Conservation (phyloP, 2,888 invertebrate species). For the Morpho deidamia region DNA sequence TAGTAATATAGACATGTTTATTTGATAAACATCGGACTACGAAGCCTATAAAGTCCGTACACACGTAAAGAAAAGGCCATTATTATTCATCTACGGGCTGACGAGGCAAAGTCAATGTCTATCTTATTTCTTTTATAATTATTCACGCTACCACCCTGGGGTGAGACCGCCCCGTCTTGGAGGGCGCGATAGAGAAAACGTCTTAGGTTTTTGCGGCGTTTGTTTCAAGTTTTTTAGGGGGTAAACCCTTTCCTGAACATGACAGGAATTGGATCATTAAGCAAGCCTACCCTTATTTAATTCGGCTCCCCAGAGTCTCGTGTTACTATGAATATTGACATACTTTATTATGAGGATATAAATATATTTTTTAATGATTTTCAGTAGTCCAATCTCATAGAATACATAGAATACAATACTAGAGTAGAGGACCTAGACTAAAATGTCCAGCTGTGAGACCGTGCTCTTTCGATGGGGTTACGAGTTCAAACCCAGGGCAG, state of each 20-base stretch:
- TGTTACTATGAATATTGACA: slow-evolving; percentile 24
- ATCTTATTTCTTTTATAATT: slow-evolving; percentile 79
- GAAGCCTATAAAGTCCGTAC: slow-evolving; percentile 54
- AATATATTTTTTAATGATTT: too few species aligned
- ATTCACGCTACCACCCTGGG: slow-evolving; percentile 64
- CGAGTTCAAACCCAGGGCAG: too few species aligned
- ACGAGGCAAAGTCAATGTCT: slow-evolving; percentile 75
- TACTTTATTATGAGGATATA: not conserved
- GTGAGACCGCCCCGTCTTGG: slow-evolving; percentile 32
- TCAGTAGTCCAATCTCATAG: too few species aligned
- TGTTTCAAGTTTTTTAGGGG: slow-evolving; percentile 78
- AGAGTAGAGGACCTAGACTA: too few species aligned
- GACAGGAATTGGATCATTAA: slow-evolving; percentile 79
- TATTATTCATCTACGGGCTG: slow-evolving; percentile 74
- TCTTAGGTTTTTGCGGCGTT: slow-evolving; percentile 78
- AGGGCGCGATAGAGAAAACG: slow-evolving; percentile 61
- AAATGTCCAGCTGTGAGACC: too few species aligned
- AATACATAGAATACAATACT: too few species aligned
- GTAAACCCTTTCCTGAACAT: slow-evolving; percentile 78
- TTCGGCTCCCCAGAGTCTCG: slow-evolving; percentile 45
- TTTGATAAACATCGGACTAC: slow-evolving; percentile 45
- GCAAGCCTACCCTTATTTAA: slow-evolving; percentile 72
- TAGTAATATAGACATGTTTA: slow-evolving; percentile 12
- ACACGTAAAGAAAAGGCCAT: slow-evolving; percentile 73
- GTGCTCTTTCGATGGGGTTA: too few species aligned